phyloP scores from a whole-genome alignment of 2,113 vertebrate species.

The Poecile atricapillus region DNA sequence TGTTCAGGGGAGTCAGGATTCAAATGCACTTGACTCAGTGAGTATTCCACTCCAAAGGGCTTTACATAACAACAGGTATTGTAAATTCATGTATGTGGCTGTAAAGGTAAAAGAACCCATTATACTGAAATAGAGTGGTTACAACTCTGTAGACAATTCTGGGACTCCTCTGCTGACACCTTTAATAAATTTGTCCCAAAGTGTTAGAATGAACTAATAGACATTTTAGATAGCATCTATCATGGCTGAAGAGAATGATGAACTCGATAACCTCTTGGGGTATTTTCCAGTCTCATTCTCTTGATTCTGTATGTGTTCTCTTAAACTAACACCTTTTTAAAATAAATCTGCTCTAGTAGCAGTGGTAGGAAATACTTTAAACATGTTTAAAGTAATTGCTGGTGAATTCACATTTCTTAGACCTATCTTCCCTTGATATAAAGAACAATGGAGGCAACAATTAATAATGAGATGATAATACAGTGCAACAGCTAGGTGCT shows the following conservation, averaged over 20 bases:
- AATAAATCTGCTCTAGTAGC: neutral
- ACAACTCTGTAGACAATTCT: neutral
- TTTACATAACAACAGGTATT: neutral
- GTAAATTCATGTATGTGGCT: neutral
- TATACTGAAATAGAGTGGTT: neutral
- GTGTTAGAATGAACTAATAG: neutral
- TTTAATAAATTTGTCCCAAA: neutral
- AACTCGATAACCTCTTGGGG: neutral
- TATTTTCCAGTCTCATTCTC: neutral
- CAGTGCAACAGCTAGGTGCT: neutral
- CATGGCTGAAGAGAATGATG: neutral
- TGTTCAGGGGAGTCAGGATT: neutral
- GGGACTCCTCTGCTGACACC: neutral
- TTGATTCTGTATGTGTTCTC: neutral
- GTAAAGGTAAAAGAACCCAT: neutral
- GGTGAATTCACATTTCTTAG: neutral
- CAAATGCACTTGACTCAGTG: neutral
- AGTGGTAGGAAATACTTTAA: neutral
- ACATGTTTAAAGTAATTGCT: neutral
- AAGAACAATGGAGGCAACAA: neutral
- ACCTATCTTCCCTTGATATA: neutral
- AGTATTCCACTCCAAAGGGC: neutral
- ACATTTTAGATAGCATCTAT: neutral
- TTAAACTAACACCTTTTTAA: slow-evolving; percentile 1
- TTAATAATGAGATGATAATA: neutral